Conservation (phyloP, 2,113 vertebrate species). For the Rhea americana region DNA sequence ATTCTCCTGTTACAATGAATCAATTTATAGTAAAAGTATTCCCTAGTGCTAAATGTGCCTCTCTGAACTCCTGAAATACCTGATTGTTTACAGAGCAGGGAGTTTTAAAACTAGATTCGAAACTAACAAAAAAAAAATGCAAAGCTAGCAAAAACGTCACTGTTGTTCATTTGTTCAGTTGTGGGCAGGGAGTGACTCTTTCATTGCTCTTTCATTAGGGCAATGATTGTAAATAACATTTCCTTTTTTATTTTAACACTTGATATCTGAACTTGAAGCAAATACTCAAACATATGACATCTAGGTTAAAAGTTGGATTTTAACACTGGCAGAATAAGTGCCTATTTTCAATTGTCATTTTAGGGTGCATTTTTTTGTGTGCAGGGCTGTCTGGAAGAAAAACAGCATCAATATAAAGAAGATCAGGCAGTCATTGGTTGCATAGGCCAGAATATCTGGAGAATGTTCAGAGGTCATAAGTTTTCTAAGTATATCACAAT, state of each 20-base stretch:
- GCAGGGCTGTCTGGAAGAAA: background rate
- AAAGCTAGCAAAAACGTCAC: background rate
- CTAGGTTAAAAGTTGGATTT: background rate
- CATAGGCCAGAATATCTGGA: background rate
- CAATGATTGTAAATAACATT: background rate
- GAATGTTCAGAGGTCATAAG: background rate
- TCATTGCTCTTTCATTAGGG: background rate
- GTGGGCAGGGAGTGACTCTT: background rate
- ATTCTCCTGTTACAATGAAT: background rate
- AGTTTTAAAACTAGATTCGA: background rate
- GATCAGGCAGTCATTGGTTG: accelerated
- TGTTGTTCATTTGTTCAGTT: background rate
- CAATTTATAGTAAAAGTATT: background rate
- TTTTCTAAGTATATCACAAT: background rate
- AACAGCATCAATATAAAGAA: background rate
- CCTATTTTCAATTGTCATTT: background rate
- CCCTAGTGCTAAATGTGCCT: background rate
- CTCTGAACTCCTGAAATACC: background rate
- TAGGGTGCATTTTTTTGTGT: background rate
- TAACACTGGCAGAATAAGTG: background rate
- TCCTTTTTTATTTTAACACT: background rate
- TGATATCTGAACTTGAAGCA: background rate
- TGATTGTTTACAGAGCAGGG: background rate
- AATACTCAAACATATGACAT: background rate
- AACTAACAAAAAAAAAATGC: background rate